phyloP scores from a whole-genome alignment of 2,888 invertebrate genomes.

The Globia sparganii region DNA sequence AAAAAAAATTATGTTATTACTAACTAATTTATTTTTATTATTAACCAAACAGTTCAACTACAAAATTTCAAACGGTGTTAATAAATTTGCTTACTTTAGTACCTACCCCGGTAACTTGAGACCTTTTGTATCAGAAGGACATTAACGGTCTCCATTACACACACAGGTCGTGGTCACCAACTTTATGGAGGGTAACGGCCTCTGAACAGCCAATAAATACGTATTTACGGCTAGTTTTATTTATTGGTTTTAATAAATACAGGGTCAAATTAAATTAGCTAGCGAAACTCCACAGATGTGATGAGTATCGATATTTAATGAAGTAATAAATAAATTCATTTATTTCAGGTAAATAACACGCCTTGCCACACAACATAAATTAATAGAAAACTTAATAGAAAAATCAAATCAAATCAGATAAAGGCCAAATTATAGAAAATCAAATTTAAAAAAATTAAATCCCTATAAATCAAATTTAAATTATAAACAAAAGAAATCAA shows the following conservation, averaged over 20 bases:
- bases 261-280: not conserved
- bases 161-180: constrained; percentile 15
- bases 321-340: too few species aligned
- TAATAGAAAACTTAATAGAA: too few species aligned
- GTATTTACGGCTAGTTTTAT: not conserved
- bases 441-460: too few species aligned
- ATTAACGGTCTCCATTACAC: constrained; percentile 20
- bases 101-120: constrained; percentile 4
- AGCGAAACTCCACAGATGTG: not conserved
- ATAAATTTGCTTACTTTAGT: constrained; percentile 17
- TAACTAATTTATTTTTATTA: too few species aligned
- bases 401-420: too few species aligned
- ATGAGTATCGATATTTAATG: not conserved
- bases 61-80: constrained; percentile 15
- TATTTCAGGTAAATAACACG: too few species aligned
- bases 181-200: constrained; percentile 30
- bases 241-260: constrained; percentile 1
- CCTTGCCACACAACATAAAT: too few species aligned
- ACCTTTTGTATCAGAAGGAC: too few species aligned
- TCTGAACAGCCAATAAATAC: constrained; percentile 6
- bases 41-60: constrained; percentile 5
- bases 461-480: too few species aligned
- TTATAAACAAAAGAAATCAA: too few species aligned
- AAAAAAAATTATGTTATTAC: too few species aligned
- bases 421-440: too few species aligned